Base-by-base conservation (phyloP, 2,888 invertebrate genomes). In the Aporophyla lueneburgensis region DNA sequence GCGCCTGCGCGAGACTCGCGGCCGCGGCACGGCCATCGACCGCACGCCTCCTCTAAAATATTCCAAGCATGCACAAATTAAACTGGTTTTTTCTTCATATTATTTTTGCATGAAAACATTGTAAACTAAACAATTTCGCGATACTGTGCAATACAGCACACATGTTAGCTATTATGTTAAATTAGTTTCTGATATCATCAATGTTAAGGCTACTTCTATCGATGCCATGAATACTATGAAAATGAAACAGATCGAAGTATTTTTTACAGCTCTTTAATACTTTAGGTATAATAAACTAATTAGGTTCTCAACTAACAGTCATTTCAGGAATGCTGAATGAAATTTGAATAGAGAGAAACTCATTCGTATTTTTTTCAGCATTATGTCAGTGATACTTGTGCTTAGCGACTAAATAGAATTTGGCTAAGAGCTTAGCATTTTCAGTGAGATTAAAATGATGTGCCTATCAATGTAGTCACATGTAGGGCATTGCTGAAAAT, bases 11-110 rank as follows among this genome's bases (percentile, higher is more conserved):
- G 79, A 85, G 80, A 83, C 84, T 81, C 80, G 86, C 86, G 87
- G 90, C 88, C 71, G 77, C 73, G 66, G 65, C 51, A 84, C 93
- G 96, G 96, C 91, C 96, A 95, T 95, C 95, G 96, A 96, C 96
- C 96, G 96, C 95, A 90, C 92, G 92, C 92, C 93, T 94, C 91
- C 92, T 93, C 95, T 94, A 94, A 95, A 96, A 96, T 95, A 96
- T 96, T 95, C 94, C 94, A 96, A 96, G 94, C 94, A 96, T 96
- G 96, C 95, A 95, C 96, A 96, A 96, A 96, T 96, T 95, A 96
- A 96, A 96, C 96, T 92, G 95, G 96, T 96, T 96, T 93, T 80
- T 93, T 94, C 92, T 94, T 93, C 91, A 93, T 93, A 93, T 93
- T 92, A 94, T 93, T 93, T 95, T 94, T 94, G 93, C 94, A 95